These are phyloP conservation scores for Raja brachyura DNA, from an alignment of 2,113 vertebrate genomes.

Conservation along the genomic window DNA sequence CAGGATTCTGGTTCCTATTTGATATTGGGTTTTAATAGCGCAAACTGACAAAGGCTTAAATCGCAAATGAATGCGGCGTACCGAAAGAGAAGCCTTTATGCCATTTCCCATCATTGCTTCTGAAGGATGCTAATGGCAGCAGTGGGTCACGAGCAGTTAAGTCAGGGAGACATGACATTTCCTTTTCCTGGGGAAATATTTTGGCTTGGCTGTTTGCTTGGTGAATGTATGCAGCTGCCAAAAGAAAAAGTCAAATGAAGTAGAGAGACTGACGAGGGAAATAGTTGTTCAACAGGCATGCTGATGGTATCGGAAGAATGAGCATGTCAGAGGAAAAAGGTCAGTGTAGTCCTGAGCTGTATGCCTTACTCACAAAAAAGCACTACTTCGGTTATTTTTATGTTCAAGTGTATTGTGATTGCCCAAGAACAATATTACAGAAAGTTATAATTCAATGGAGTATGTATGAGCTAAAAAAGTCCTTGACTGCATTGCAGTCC, in stretches of 20 bases:
- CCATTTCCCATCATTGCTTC: constrained; percentile 27
- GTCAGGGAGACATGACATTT: constrained; percentile 34
- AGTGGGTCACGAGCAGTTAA: constrained; percentile 30
- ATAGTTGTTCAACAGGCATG: not conserved
- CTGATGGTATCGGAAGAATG: not conserved
- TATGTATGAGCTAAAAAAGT: not conserved
- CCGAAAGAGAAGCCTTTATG: constrained; percentile 15
- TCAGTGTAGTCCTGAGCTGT: not conserved
- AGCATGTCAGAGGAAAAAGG: constrained; percentile 15
- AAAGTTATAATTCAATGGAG: not conserved
- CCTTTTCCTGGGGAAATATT: constrained; percentile 9
- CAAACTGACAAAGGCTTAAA: constrained; percentile 24
- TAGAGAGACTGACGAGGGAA: not conserved
- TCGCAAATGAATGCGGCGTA: constrained; percentile 19
- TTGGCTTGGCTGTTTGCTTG: constrained; percentile 15
- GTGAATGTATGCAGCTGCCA: not conserved
- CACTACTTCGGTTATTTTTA: not conserved
- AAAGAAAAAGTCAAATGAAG: not conserved
- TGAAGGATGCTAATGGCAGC: constrained; percentile 17
- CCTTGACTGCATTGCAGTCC: not conserved
- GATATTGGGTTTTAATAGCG: constrained; percentile 22
- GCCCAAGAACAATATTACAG: not conserved
- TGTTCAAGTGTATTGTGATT: not conserved
- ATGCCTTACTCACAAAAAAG: not conserved
- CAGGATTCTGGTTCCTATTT: not conserved